phyloP scores from a whole-genome alignment of 2,888 invertebrate species.

The Tridacna crocea region DNA sequence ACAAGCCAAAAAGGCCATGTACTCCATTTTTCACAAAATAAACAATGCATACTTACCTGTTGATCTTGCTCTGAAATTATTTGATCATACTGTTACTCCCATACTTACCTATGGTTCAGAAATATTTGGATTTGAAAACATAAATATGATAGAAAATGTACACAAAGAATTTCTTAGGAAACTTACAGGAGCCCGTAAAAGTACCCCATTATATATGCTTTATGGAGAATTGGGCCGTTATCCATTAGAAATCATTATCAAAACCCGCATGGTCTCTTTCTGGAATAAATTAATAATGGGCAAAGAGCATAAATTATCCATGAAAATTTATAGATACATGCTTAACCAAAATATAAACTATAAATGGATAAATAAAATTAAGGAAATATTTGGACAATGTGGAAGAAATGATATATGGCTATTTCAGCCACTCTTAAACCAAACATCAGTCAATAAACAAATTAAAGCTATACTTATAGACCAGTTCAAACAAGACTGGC shows the following conservation, averaged over 20 bases:
- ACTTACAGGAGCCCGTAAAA: slow-evolving; percentile 9
- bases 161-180: slow-evolving; percentile 28
- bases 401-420: slow-evolving; percentile 8
- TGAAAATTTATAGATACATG: neutral
- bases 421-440: neutral
- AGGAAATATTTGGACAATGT: neutral
- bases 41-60: slow-evolving; percentile 4
- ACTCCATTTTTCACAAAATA: slow-evolving; percentile 1
- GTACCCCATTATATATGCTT: slow-evolving; percentile 27
- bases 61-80: slow-evolving; percentile 23
- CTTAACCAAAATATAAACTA: neutral
- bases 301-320: neutral
- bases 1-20: slow-evolving; percentile 33
- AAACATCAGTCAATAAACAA: neutral
- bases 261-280: slow-evolving; percentile 25
- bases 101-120: slow-evolving; percentile 29
- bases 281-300: neutral
- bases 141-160: slow-evolving; percentile 24
- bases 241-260: slow-evolving; percentile 11
- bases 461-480: slow-evolving; percentile 6
- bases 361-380: slow-evolving; percentile 18
- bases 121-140: slow-evolving; percentile 28
- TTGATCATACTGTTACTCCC: slow-evolving; percentile 29
- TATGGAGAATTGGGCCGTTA: slow-evolving; percentile 25
- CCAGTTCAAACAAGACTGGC: slow-evolving; percentile 16